Evolutionary conservation across 2,888 invertebrate species (phyloP).

Genomic region (Tribolium freemani): DNA sequence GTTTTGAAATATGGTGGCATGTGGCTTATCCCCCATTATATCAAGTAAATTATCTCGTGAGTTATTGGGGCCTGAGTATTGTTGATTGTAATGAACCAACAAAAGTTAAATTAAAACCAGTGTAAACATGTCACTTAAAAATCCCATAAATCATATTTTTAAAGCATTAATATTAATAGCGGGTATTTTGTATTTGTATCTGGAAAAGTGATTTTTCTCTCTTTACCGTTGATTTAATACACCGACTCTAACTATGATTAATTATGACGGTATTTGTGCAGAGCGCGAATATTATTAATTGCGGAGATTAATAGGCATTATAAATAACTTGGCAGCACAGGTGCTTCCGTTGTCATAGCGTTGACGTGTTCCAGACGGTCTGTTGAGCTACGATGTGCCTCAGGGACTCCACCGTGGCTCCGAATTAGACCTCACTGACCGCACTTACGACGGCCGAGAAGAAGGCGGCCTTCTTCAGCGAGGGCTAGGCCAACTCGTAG

Average conservation of each 20-base stretch:
- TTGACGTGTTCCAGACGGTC: conserved; percentile 74
- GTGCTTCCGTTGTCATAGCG: conserved; percentile 38
- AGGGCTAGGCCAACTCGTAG: conserved; percentile 85
- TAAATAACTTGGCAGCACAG: conserved; percentile 47
- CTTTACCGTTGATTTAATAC: conserved; percentile 49
- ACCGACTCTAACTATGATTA: conserved; percentile 53
- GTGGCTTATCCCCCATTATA: no score
- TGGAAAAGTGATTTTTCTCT: conserved; percentile 45
- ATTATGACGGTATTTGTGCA: conserved; percentile 50
- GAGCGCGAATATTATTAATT: conserved; percentile 55
- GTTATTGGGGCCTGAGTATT: neutral
- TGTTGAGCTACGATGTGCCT: conserved; percentile 84
- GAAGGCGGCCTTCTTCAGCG: conserved; percentile 75
- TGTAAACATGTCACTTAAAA: conserved; percentile 27
- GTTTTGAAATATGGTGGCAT: no score
- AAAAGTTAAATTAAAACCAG: conserved; percentile 19
- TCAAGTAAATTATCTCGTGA: neutral
- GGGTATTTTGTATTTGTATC: conserved; percentile 32
- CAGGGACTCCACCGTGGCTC: conserved; percentile 79
- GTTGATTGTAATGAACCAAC: neutral
- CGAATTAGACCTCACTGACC: conserved; percentile 83
- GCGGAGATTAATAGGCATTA: conserved; percentile 51
- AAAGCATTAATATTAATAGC: conserved; percentile 43
- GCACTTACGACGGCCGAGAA: conserved; percentile 82
- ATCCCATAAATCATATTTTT: conserved; percentile 37